A percentile compares a stretch with the other conserved stretches of the same genome.
These are phyloP conservation scores for Hormiphora californensis DNA, from an alignment of 37 sponge, comb jelly and placozoan species.

Conservation along the genomic window DNA sequence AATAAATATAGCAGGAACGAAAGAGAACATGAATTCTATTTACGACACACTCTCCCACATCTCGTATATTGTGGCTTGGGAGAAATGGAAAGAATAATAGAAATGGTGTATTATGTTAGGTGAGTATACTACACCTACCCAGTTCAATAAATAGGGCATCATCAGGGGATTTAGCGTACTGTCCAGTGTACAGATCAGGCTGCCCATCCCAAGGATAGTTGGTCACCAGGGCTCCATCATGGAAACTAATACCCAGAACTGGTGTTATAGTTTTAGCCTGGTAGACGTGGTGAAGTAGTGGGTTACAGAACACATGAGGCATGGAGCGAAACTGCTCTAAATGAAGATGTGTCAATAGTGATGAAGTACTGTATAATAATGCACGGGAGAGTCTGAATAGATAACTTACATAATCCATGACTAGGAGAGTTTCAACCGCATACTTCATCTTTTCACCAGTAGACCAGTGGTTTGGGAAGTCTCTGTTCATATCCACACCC, in stretches of 20 bases:
- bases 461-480: background rate
- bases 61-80: no score
- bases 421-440: background rate
- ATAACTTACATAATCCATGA: background rate
- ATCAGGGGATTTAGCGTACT: conserved; percentile 17
- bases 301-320: no score
- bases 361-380: no score
- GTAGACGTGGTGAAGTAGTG: background rate
- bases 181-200: background rate
- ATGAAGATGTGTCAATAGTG: no score
- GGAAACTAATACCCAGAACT: conserved; percentile 43
- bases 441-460: background rate
- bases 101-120: no score
- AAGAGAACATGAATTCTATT: no score
- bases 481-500: conserved; percentile 13
- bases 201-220: conserved; percentile 47
- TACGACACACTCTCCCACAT: no score
- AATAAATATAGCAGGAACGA: no score
- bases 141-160: background rate
- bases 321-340: no score
- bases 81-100: no score
- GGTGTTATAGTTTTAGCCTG: background rate
- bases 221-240: conserved; percentile 9
- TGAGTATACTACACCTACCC: no score
- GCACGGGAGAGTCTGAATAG: no score